These are phyloP conservation scores for Gallirallus australis DNA, from an alignment of 2,797 vertebrate species.

Conservation along the genomic window DNA sequence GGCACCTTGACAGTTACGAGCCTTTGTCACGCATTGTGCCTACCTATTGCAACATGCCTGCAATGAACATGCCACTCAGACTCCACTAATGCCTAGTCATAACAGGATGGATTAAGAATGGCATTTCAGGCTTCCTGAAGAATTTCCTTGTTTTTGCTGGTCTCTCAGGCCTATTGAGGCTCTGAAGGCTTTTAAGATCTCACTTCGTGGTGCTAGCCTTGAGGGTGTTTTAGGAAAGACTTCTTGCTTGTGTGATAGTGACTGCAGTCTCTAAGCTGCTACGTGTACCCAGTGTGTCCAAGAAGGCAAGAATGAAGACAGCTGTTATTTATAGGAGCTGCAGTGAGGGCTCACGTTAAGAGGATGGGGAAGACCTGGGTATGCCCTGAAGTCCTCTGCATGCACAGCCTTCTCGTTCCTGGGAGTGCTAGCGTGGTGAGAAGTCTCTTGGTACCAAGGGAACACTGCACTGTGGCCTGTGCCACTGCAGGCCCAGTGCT, in stretches of 20 bases:
- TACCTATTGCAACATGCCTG: conserved; percentile 62
- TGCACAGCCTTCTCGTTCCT: not conserved
- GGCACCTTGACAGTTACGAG: conserved; percentile 45
- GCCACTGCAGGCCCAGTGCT: not conserved
- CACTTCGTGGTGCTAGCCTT: not conserved
- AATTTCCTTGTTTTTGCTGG: conserved; percentile 62
- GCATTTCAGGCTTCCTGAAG: conserved; percentile 68
- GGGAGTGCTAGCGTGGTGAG: not conserved
- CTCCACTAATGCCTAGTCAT: conserved; percentile 67
- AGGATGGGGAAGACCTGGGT: not conserved
- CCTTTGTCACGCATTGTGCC: conserved; percentile 58
- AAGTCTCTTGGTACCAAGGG: not conserved
- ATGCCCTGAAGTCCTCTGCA: not conserved
- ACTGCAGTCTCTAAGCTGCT: not conserved
- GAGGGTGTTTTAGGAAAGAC: not conserved
- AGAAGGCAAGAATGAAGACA: not conserved
- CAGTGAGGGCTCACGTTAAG: not conserved
- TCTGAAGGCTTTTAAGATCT: not conserved
- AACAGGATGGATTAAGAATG: conserved; percentile 70
- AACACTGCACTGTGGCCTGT: not conserved
- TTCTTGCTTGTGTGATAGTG: not conserved
- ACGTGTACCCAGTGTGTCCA: not conserved
- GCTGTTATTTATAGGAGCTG: not conserved
- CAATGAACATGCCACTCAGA: conserved; percentile 48
- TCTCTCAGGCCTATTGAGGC: conserved; percentile 15